Evolutionary conservation across 2,113 vertebrate genomes (phyloP), one percentile per base, ranked within the genome.

Genomic region (Ophthalmolycus amberensis): DNA sequence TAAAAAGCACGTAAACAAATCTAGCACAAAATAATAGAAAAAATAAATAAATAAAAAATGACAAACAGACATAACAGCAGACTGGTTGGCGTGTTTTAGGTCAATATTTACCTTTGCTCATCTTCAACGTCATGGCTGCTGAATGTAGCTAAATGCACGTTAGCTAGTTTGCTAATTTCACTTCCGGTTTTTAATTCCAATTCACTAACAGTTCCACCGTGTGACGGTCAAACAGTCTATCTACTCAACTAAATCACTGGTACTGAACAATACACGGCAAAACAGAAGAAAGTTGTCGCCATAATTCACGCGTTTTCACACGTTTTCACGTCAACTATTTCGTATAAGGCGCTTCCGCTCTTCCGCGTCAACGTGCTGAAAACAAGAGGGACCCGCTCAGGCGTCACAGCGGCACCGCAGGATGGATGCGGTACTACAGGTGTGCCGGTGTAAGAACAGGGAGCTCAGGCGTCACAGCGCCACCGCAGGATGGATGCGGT

Each of bases 91-190:
- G 14, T 25, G 14, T 65, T 64, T 58, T 8, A 73, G 2, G 18
- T 12, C 0, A 1, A 56, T 4, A 9, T 48, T 85, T 90, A 94
- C 94, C 94, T 93, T 90, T 90, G 68, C 87, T 71, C 92, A 92
- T 92, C 15, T 9, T 76, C 59, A 25, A 0, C 37, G 56, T 15
- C 58, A 34, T 9, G 27, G 37, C 60, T 40, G 64, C 46, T 29
- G 6, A n/a, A 15, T 8, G 5, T 1, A 54, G 60, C 59, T 11
- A 37, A 50, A 66, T 7, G 42, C 40, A 40, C 25, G 5, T 40
- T 37, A 18, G 37, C 1, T 25, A 0, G 29, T 50, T 38, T 0
- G 44, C 22, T 62, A 20, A 62, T 42, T 59, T 72, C 1, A 40
- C 29, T 75, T 34, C 34, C 63, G 0, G 38, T 52, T 63, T 50